Conservation (phyloP, 2,888 invertebrate genomes). For the Leptinotarsa peninsularis region DNA sequence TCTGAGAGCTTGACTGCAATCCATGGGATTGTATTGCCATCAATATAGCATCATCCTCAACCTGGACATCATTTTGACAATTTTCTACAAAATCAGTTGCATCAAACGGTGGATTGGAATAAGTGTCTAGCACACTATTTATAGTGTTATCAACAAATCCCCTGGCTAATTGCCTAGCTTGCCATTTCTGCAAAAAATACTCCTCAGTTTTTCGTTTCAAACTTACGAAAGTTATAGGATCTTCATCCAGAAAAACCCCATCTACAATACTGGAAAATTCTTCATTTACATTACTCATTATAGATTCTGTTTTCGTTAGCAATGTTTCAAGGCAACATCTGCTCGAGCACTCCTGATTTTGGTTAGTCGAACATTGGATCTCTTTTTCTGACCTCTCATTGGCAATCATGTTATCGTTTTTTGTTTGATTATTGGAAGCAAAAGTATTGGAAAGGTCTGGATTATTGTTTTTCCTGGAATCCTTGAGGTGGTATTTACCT, state of each 20-base stretch:
- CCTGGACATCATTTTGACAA: conserved; percentile 69
- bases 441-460: conserved; percentile 33
- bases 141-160: conserved; percentile 79
- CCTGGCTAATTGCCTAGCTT: conserved; percentile 75
- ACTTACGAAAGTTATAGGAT: conserved; percentile 60
- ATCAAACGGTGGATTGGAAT: conserved; percentile 68
- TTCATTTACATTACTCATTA: conserved; percentile 50
- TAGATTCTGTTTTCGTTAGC: conserved; percentile 52
- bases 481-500: conserved; percentile 73
- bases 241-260: conserved; percentile 49
- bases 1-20: conserved; percentile 64
- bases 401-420: conserved; percentile 37
- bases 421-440: conserved; percentile 20
- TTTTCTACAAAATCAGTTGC: conserved; percentile 71
- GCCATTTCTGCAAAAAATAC: conserved; percentile 71
- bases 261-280: conserved; percentile 39
- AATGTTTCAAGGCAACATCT: conserved; percentile 57
- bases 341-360: conserved; percentile 41
- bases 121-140: conserved; percentile 75
- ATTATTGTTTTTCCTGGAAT: conserved; percentile 56
- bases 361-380: conserved; percentile 24
- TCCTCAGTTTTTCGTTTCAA: conserved; percentile 58
- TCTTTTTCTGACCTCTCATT: not conserved
- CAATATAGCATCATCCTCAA: conserved; percentile 78
- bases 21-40: conserved; percentile 83